Conservation (phyloP, 2,888 invertebrate species). For the Plagiodera versicolora region DNA sequence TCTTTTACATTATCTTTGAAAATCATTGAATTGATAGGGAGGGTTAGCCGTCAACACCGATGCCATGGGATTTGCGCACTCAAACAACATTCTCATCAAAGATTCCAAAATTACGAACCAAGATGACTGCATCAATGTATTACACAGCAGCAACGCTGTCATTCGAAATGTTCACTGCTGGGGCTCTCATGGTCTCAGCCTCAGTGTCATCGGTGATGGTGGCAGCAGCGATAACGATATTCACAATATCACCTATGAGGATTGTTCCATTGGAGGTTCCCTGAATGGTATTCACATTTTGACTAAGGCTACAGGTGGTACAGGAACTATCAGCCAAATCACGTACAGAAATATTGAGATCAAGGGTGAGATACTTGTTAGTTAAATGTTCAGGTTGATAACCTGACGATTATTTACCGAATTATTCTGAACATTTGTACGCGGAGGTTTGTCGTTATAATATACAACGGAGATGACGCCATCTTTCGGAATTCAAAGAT, state of each 20-base stretch:
- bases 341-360: too few relatives aligned
- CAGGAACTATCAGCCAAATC: slow-evolving; percentile 12
- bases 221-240: slow-evolving; percentile 3
- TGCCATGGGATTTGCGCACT: neutral
- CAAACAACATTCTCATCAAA: slow-evolving; percentile 15
- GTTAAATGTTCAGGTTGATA: too few relatives aligned
- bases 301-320: slow-evolving; percentile 13
- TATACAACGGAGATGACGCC: too few relatives aligned
- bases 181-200: slow-evolving; percentile 18
- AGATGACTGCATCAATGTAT: slow-evolving; percentile 21
- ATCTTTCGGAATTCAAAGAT: too few relatives aligned
- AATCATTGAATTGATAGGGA: too few relatives aligned
- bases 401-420: too few relatives aligned
- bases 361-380: too few relatives aligned
- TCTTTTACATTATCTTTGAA: too few relatives aligned
- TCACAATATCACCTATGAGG: slow-evolving; percentile 12
- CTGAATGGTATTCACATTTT: slow-evolving; percentile 20
- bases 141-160: slow-evolving; percentile 10
- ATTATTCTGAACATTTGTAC: too few relatives aligned
- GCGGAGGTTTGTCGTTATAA: too few relatives aligned
- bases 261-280: slow-evolving; percentile 14
- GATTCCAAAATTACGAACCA: slow-evolving; percentile 19
- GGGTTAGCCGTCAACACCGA: slow-evolving; percentile 12
- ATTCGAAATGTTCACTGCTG: too few relatives aligned
- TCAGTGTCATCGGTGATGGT: slow-evolving; percentile 7